A percentile compares a stretch with the other conserved stretches of the same genome.
These are phyloP conservation scores for Setipinna tenuifilis DNA, from an alignment of 2,797 vertebrate species.

Conservation along the genomic window DNA sequence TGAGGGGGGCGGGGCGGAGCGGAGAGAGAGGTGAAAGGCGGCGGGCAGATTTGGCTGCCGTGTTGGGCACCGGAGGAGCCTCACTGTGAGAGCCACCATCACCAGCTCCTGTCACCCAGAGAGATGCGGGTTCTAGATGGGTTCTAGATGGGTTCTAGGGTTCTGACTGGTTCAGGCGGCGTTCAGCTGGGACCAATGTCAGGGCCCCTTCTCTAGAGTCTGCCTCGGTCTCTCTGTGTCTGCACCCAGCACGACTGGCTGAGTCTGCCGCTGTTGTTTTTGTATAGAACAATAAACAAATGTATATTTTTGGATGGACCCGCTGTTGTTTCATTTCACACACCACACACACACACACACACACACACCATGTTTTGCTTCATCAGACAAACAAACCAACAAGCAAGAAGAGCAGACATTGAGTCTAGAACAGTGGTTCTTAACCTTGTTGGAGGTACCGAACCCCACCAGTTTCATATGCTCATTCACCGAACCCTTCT, in stretches of 20 bases:
- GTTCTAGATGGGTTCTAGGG: too few relatives aligned
- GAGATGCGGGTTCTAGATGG: background rate
- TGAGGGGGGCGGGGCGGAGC: too few relatives aligned
- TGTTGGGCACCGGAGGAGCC: background rate
- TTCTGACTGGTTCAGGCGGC: too few relatives aligned
- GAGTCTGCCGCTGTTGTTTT: constrained; percentile 64
- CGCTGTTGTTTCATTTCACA: constrained; percentile 32
- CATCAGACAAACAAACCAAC: too few relatives aligned
- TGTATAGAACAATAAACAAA: constrained; percentile 83
- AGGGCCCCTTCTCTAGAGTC: constrained; percentile 42
- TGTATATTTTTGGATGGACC: constrained; percentile 83
- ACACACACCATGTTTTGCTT: background rate
- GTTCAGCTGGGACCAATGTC: too few relatives aligned
- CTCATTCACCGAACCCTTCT: too few relatives aligned
- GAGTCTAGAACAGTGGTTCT: too few relatives aligned
- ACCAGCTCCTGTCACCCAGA: background rate
- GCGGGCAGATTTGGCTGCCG: background rate
- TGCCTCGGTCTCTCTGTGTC: constrained; percentile 56
- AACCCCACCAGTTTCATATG: too few relatives aligned
- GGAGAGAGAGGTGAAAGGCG: background rate
- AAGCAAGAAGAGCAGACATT: too few relatives aligned
- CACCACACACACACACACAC: background rate
- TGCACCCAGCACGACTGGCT: constrained; percentile 68
- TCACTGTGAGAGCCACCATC: constrained; percentile 1
- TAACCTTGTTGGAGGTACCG: too few relatives aligned